phyloP scores from a whole-genome alignment of 2,888 invertebrate genomes.

The Erebia ligea region DNA sequence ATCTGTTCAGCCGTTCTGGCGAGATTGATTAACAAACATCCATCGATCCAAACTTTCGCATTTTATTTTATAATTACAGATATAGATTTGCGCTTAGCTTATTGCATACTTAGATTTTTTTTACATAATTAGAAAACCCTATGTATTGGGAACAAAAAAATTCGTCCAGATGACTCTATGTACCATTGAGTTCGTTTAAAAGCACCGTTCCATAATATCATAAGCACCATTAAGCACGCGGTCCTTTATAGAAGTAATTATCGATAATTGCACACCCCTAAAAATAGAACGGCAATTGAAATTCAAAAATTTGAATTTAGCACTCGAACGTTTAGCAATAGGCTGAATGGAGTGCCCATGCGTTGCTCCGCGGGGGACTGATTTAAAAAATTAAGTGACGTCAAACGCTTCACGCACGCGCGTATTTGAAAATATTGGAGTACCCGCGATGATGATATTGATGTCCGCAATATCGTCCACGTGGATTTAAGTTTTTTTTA shows the following conservation, averaged over 20 bases:
- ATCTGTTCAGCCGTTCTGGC: too few species aligned
- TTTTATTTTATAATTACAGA: neutral
- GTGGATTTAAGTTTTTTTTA: neutral
- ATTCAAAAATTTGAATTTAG: conserved; percentile 57
- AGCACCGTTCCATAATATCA: conserved; percentile 20
- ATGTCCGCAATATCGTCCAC: neutral
- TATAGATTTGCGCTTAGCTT: too few species aligned
- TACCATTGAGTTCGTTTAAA: neutral
- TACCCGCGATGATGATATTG: too few species aligned
- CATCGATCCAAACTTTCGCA: too few species aligned
- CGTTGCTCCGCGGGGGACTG: conserved; percentile 37
- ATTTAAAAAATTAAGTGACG: conserved; percentile 33
- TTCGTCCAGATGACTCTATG: neutral
- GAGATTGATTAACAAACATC: too few species aligned
- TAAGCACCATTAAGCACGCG: conserved; percentile 28
- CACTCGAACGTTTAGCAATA: conserved; percentile 62
- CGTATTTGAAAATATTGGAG: conserved; percentile 26
- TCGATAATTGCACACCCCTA: conserved; percentile 41
- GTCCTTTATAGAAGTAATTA: conserved; percentile 31
- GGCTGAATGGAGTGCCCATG: conserved; percentile 55
- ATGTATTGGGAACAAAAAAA: conserved; percentile 12
- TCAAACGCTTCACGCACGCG: conserved; percentile 34
- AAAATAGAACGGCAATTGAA: conserved; percentile 39
- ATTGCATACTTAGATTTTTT: too few species aligned
- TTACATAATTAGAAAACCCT: too few species aligned